phyloP scores from a whole-genome alignment of 2,113 vertebrate species.

The Dendrocopos noguchii region DNA sequence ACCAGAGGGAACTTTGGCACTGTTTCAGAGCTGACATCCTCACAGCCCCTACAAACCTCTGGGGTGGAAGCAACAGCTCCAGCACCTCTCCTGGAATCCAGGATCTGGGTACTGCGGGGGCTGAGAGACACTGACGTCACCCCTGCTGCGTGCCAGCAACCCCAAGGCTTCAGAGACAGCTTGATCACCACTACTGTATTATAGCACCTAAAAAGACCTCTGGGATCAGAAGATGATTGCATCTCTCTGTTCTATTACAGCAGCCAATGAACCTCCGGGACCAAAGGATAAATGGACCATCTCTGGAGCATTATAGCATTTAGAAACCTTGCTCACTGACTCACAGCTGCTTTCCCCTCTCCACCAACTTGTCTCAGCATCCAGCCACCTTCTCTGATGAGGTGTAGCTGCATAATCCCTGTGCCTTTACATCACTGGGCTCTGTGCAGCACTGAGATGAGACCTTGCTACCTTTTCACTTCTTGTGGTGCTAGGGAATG shows the following conservation, averaged over 20 bases:
- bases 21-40: neutral
- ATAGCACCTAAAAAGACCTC: slow-evolving; percentile 59
- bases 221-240: slow-evolving; percentile 42
- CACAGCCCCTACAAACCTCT: slow-evolving; percentile 22
- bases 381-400: neutral
- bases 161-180: slow-evolving; percentile 9
- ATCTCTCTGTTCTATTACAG: slow-evolving; percentile 54
- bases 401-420: neutral
- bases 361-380: neutral
- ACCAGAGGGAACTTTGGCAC: neutral
- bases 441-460: neutral
- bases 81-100: slow-evolving; percentile 17
- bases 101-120: slow-evolving; percentile 25
- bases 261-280: slow-evolving; percentile 48
- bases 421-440: neutral
- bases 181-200: slow-evolving; percentile 50
- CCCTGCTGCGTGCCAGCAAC: neutral
- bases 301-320: slow-evolving; percentile 18
- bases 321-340: slow-evolving; percentile 10
- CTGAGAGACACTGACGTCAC: slow-evolving; percentile 49
- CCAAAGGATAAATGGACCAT: slow-evolving; percentile 46
- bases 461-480: neutral
- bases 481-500: neutral
- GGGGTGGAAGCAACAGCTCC: neutral
- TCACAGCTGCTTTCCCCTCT: slow-evolving; percentile 10